Base-by-base conservation (phyloP, 1,140 invertebrate species). In the Ooceraea biroi region DNA sequence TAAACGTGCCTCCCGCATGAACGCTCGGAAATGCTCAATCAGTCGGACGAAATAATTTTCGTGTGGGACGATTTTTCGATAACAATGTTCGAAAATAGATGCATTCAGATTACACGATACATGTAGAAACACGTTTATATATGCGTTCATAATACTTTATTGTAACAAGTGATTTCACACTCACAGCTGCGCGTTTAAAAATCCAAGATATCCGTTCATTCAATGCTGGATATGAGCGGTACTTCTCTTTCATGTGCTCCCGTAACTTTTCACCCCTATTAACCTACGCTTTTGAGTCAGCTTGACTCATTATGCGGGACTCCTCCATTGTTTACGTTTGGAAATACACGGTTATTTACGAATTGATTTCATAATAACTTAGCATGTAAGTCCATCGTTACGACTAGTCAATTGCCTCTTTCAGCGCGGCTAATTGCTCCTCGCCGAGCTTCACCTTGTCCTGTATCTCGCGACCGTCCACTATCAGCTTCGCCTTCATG, bases 401-500 rank as follows among this genome's bases (percentile, higher is more conserved):
- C 80, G 90, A 93, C 90, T 94, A 94, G 90, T 94, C 93, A 85
- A 97, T 95, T 87, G 96, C 96, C 93, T 97, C 97, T 94, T 95
- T 96, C 52, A 98, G 95, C 71, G 97, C 97, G 83, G 95, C 93
- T 85, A 98, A 94, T 93, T 98, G 97, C 93, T 98, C 97, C 92
- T 98, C 97, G 46, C 97, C 97, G 61, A 98, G 95, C 91, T 97
- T 97, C 83, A 98, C 97, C 94, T 98, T 98, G 91, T 98, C 98
- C 85, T 97, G 96, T 82, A 98, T 96, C 92, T 98, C 97, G 86
- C 97, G 95, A 73, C 96, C 95, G 91, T 98, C 97, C 92, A 98
- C 97, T 86, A 98, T 96, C 61, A 98, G 94, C 94, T 98, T 98
- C n/a, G 97, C 97, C 95, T 98, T 98, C 97, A 98, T 98, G 90